Evolutionary conservation across 2,113 vertebrate species (phyloP), one percentile per base, ranked within the genome.

Genomic region (Clarias gariepinus): DNA sequence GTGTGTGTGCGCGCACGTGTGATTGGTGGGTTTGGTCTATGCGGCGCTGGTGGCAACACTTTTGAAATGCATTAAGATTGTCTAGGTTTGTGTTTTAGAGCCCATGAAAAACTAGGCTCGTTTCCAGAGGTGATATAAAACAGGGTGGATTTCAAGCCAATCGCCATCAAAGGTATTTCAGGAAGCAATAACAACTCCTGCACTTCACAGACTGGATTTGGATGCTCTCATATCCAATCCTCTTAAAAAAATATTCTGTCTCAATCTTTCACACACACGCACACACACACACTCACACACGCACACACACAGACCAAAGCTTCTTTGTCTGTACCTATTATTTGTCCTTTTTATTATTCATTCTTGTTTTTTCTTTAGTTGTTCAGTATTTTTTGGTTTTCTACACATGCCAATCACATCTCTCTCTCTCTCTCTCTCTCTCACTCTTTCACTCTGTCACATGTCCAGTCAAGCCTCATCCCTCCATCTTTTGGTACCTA

Each of bases 11-110:
- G 90, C 84, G 60, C 83, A 80, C 90, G 92, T 92, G 90, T 90
- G 89, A 90, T 90, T 91, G 90, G 87, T 89, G 87, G 93, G 91
- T 93, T 91, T 91, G 89, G 90, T 90, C 91, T 90, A 86, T 66
- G 85, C 89, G 87, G 91, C 83, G 90, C 81, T 82, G 36, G 90
- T 90, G 80, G 85, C 71, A 84, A 91, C 61, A 87, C 85, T 91
- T 85, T 89, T 89, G 55, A 92, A 93, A 92, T 89, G 89, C 89
- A 92, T 91, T 91, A 87, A 66, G 83, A 90, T 81, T 77, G 36
- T 63, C 82, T 89, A 53, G 69, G 47, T 60, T 81, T 89, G 66
- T 25, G 66, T 86, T 86, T 89, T 66, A 76, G 76, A 68, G 85
- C 53, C 61, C 15, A 74, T 78, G 73, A 79, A 90, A 55, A 87